A percentile compares a stretch with the other conserved stretches of the same genome.
phyloP scores from a whole-genome alignment of 2,113 vertebrate genomes.

The Ondatra zibethicus region DNA sequence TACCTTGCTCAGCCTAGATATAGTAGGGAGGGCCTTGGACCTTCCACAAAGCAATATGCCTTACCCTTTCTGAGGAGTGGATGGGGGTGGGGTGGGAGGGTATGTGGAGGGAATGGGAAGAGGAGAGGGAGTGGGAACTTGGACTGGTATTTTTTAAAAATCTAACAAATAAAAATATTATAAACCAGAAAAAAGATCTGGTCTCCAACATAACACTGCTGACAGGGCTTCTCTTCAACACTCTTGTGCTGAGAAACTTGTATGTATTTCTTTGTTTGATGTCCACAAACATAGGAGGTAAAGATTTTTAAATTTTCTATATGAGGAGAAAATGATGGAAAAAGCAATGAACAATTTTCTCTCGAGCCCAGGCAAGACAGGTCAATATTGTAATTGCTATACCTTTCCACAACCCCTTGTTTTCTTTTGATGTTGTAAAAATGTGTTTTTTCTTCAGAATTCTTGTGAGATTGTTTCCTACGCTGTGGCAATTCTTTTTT shows the following conservation, averaged over 20 bases:
- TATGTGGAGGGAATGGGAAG: no score
- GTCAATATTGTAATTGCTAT: neutral
- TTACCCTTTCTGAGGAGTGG: no score
- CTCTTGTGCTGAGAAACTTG: neutral
- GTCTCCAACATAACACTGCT: neutral
- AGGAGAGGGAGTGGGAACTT: no score
- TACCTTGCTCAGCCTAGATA: no score
- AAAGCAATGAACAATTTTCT: neutral
- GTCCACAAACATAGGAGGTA: neutral
- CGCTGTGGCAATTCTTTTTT: neutral
- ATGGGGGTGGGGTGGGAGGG: no score
- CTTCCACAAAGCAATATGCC: no score
- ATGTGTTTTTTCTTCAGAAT: conserved; percentile 22
- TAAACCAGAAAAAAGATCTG: no score
- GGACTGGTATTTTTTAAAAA: no score
- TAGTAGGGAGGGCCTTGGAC: no score
- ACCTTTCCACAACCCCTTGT: neutral
- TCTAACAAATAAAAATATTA: no score
- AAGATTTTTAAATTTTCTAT: neutral
- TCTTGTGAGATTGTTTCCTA: neutral
- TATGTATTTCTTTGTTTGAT: neutral
- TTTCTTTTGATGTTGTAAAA: conserved; percentile 31
- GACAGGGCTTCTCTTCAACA: neutral
- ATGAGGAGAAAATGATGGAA: neutral
- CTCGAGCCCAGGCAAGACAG: neutral